Conservation (phyloP, 2,888 invertebrate genomes). For the Silvanus unidentatus region DNA sequence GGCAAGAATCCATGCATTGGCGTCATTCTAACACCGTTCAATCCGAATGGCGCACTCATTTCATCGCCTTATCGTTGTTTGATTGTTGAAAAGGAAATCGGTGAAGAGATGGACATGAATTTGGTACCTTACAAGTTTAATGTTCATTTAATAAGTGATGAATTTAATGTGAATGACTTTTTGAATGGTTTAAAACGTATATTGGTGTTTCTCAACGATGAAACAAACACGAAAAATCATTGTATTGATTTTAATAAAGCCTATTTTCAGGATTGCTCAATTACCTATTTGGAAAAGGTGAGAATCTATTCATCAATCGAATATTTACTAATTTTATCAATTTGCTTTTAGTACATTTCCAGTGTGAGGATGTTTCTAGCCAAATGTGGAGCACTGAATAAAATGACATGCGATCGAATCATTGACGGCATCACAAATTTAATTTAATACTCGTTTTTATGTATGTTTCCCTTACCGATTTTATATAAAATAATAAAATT, state of each 20-base stretch:
- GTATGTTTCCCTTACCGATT: slow-evolving; percentile 29
- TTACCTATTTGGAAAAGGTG: slow-evolving; percentile 55
- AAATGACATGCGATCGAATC: slow-evolving; percentile 38
- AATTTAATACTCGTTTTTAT: no score
- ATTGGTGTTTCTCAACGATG: slow-evolving; percentile 9
- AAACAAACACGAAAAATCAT: slow-evolving; percentile 26
- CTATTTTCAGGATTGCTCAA: slow-evolving; percentile 49
- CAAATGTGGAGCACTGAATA: slow-evolving; percentile 36
- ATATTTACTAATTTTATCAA: background rate
- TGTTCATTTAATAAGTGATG: slow-evolving; percentile 25
- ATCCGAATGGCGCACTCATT: slow-evolving; percentile 48
- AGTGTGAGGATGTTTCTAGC: slow-evolving; percentile 52
- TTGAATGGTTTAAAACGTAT: slow-evolving; percentile 43
- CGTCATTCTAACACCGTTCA: slow-evolving; percentile 62
- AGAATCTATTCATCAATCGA: slow-evolving; percentile 12
- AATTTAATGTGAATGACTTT: slow-evolving; percentile 39
- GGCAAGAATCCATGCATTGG: slow-evolving; percentile 56
- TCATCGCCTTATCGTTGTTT: slow-evolving; percentile 55
- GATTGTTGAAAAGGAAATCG: slow-evolving; percentile 43
- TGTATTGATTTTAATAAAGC: slow-evolving; percentile 43
- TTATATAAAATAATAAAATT: slow-evolving; percentile 7
- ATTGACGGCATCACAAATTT: slow-evolving; percentile 27
- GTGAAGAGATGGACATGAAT: slow-evolving; percentile 38
- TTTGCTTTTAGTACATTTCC: slow-evolving; percentile 49
- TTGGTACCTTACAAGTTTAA: slow-evolving; percentile 48